Evolutionary conservation across 2,113 vertebrate genomes (phyloP), one percentile per base, ranked within the genome.

Genomic region (Thymallus thymallus): DNA sequence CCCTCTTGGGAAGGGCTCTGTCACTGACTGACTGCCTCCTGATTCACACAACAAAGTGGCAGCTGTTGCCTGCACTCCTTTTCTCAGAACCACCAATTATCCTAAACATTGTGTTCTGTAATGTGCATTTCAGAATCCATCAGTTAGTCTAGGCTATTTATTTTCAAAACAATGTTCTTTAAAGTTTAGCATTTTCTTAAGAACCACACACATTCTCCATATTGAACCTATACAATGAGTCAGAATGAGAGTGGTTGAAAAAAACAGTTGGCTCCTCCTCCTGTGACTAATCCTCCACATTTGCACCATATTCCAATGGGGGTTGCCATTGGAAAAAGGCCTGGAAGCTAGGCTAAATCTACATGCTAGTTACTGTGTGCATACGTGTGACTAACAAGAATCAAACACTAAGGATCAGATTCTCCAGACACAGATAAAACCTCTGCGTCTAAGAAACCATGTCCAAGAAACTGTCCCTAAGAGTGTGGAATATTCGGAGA

Each of bases 1-100:
- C 56, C n/a, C 80, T 82, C 75, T 55, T 70, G 81, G 81, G 83
- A 85, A 41, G 58, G 13, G 45, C 74, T 75, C 71, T 68, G 74
- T 12, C 45, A 64, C 69, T 46, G 73, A 26, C 61, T 41, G n/a
- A 29, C 48, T n/a, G 26, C 71, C 76, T 80, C 60, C 60, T 74
- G 65, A 75, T 51, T 9, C 76, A 70, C 29, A 22, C 74, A 68
- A 46, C 45, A 24, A 71, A 35, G 65, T 77, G 46, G 73, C 68
- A 84, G 71, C 72, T 69, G 80, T 76, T 74, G 23, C 66, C 74
- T 74, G 82, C 73, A 56, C 64, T 63, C 12, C 23, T 61, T 71
- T 26, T 55, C 81, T 71, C 72, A 56, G 35, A 67, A 76, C 64
- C 78, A 45, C 18, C 66, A 35, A 66, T 20, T 66, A 41, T 2